Evolutionary conservation across 2,797 vertebrate genomes (phyloP).

Genomic region (Nannoperca obscura): DNA sequence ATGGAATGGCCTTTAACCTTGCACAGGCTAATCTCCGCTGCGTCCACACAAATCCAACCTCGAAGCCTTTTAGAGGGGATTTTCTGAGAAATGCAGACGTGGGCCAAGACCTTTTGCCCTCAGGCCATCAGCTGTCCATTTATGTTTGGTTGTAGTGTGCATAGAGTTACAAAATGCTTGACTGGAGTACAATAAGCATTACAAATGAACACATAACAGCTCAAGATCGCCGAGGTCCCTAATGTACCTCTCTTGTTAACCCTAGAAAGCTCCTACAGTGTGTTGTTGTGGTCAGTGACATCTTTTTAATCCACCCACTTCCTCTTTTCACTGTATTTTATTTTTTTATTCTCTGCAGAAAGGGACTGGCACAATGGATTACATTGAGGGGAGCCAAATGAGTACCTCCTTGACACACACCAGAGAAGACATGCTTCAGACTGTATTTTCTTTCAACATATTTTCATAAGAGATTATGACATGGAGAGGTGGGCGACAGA

Average conservation of each 20-base stretch:
- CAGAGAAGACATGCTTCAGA: not conserved
- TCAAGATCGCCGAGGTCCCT: conserved; percentile 4
- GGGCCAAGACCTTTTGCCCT: conserved; percentile 23
- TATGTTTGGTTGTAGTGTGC: conserved; percentile 6
- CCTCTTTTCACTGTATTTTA: conserved; percentile 9
- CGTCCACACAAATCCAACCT: conserved; percentile 61
- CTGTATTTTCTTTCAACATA: not conserved
- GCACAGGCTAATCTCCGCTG: conserved; percentile 60
- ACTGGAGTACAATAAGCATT: not conserved
- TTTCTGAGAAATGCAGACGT: conserved; percentile 54
- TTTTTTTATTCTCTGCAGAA: conserved; percentile 26
- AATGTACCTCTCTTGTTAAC: conserved; percentile 11
- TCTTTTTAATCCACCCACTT: conserved; percentile 23
- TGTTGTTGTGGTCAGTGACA: conserved; percentile 14
- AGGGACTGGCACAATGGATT: conserved; percentile 32
- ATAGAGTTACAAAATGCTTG: not conserved
- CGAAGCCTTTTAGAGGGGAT: conserved; percentile 75
- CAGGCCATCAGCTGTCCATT: conserved; percentile 6
- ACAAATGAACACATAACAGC: conserved; percentile 10
- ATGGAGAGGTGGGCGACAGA: not conserved
- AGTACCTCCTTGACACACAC: conserved; percentile 35
- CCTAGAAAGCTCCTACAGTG: conserved; percentile 7
- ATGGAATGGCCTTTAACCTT: conserved; percentile 45
- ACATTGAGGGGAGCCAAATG: conserved; percentile 4
- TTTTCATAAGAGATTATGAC: conserved; percentile 10